Evolutionary conservation across 2,113 vertebrate genomes (phyloP).

Genomic region (Aramus guarauna): DNA sequence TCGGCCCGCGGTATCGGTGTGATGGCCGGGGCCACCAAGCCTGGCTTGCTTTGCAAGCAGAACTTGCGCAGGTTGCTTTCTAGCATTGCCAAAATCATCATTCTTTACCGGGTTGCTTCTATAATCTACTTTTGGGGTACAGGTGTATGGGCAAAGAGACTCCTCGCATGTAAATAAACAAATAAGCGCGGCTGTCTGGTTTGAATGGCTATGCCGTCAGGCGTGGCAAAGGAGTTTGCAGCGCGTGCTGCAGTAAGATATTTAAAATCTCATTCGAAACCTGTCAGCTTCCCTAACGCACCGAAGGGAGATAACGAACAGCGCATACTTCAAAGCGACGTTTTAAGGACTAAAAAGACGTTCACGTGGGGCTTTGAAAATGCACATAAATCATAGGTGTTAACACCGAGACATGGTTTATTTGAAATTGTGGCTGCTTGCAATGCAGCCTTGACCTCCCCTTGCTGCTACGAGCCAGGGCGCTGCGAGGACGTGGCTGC

Average conservation of each 20-base stretch:
- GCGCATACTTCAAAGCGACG: not conserved
- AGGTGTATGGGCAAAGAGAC: not conserved
- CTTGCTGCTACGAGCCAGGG: not conserved
- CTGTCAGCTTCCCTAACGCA: not conserved
- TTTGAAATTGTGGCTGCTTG: not conserved
- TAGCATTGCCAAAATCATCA: not conserved
- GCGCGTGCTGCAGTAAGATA: not conserved
- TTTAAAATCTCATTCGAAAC: not conserved
- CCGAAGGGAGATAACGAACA: not conserved
- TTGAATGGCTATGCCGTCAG: not conserved
- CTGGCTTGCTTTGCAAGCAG: not conserved
- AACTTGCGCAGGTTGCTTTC: not conserved
- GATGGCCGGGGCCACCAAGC: accelerated
- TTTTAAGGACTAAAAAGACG: not conserved
- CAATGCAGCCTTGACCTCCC: not conserved
- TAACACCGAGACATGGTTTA: not conserved
- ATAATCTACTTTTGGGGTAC: not conserved
- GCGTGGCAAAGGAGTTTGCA: not conserved
- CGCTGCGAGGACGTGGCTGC: accelerated
- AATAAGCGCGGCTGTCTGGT: not conserved
- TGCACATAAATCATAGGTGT: not conserved
- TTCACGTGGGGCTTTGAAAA: not conserved
- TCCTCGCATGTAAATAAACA: not conserved
- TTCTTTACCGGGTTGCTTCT: not conserved
- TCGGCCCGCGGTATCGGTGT: not conserved